phyloP scores from a whole-genome alignment of 2,113 vertebrate genomes.

The Myotis yumanensis region DNA sequence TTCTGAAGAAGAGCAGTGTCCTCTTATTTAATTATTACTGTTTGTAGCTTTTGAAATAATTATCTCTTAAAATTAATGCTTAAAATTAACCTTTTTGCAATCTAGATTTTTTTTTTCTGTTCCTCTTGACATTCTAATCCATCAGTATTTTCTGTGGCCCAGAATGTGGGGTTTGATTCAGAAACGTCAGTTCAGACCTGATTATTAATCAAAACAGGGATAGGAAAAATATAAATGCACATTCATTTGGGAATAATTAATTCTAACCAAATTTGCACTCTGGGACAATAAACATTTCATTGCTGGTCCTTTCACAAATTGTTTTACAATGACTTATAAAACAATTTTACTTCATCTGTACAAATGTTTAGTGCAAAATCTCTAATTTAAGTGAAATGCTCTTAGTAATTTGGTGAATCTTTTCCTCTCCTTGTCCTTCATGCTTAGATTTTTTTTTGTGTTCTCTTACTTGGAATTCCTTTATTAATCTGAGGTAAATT shows the following conservation, averaged over 20 bases:
- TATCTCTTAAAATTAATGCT: neutral
- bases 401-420: neutral
- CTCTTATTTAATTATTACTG: neutral
- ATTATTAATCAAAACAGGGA: conserved; percentile 1
- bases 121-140: neutral
- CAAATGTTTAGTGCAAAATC: conserved; percentile 27
- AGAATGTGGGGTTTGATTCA: conserved; percentile 2
- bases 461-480: conserved; percentile 6
- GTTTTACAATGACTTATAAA: neutral
- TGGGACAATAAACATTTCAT: neutral
- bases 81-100: conserved; percentile 28
- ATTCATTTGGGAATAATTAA: neutral
- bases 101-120: neutral
- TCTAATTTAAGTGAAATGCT: neutral
- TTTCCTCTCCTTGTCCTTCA: neutral
- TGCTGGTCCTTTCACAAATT: neutral
- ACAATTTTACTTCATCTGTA: neutral
- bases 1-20: neutral
- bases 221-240: conserved; percentile 5
- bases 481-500: conserved; percentile 23
- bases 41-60: conserved; percentile 10
- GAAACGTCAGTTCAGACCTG: conserved; percentile 28
- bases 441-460: neutral
- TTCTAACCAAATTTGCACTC: conserved; percentile 45
- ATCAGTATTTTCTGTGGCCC: neutral